Conservation (phyloP, 2,797 vertebrate genomes). For the Hirundo rustica region DNA sequence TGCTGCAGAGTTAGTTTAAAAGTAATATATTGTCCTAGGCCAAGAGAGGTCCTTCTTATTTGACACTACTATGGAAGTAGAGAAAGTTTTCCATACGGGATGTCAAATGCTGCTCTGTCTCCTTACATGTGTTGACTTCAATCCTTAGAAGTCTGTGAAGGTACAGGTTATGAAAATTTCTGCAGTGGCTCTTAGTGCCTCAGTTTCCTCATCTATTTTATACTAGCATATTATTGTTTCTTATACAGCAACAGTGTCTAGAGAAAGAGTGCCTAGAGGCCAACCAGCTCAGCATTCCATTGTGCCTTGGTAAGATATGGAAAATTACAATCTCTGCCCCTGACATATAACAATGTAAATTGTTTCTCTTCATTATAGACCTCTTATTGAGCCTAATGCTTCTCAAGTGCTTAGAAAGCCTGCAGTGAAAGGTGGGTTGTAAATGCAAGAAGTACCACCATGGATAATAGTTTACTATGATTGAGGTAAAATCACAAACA, state of each 20-base stretch:
- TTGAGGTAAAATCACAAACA: conserved; percentile 38
- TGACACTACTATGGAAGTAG: not conserved
- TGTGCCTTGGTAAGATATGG: not conserved
- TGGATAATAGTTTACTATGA: conserved; percentile 34
- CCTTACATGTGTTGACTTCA: not conserved
- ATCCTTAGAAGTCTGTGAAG: not conserved
- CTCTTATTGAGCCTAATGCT: conserved; percentile 38
- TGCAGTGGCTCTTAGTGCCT: not conserved
- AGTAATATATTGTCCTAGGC: not conserved
- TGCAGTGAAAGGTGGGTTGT: conserved; percentile 46
- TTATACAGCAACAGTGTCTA: not conserved
- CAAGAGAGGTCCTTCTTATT: not conserved
- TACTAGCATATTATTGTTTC: not conserved
- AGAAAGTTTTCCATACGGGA: not conserved
- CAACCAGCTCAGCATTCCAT: not conserved
- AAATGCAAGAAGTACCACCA: conserved; percentile 46
- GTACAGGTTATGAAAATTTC: not conserved
- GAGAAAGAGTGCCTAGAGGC: not conserved
- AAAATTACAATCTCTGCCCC: conserved; percentile 20
- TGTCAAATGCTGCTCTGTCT: not conserved
- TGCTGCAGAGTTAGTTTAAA: not conserved
- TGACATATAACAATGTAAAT: not conserved
- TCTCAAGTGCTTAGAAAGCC: conserved; percentile 59
- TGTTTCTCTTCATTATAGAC: conserved; percentile 50
- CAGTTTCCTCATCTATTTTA: not conserved